Conservation (phyloP, 2,888 invertebrate species). For the Escarpia spicata region DNA sequence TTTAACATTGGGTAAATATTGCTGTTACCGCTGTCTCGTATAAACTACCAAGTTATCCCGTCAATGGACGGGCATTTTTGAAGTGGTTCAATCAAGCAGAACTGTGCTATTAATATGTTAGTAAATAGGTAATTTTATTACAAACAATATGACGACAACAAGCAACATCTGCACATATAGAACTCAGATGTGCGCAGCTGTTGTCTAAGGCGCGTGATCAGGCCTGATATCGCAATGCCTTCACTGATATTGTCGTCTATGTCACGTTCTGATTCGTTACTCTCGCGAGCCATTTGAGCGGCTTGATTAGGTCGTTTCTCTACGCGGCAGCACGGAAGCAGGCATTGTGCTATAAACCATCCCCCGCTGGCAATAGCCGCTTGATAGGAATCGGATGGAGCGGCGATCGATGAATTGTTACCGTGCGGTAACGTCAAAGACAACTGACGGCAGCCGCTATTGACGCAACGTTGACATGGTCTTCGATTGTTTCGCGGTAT, state of each 20-base stretch:
- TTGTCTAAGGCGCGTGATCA: not conserved
- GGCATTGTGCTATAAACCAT: not conserved
- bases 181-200: not conserved
- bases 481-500: not conserved
- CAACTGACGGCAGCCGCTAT: not conserved
- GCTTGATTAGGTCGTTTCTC: constrained; percentile 10
- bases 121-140: not conserved
- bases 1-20: no score
- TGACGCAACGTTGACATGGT: not conserved
- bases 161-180: not conserved
- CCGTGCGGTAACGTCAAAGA: not conserved
- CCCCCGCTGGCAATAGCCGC: not conserved
- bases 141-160: not conserved
- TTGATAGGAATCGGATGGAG: constrained; percentile 11
- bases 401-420: not conserved
- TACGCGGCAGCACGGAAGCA: not conserved
- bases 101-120: no score
- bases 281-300: not conserved
- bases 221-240: not conserved
- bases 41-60: no score
- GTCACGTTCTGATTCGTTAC: not conserved
- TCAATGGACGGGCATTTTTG: no score
- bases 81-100: no score
- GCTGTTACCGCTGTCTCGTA: no score
- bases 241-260: not conserved